phyloP scores from a whole-genome alignment of 2,113 vertebrate genomes.

The Dissostichus mawsoni region DNA sequence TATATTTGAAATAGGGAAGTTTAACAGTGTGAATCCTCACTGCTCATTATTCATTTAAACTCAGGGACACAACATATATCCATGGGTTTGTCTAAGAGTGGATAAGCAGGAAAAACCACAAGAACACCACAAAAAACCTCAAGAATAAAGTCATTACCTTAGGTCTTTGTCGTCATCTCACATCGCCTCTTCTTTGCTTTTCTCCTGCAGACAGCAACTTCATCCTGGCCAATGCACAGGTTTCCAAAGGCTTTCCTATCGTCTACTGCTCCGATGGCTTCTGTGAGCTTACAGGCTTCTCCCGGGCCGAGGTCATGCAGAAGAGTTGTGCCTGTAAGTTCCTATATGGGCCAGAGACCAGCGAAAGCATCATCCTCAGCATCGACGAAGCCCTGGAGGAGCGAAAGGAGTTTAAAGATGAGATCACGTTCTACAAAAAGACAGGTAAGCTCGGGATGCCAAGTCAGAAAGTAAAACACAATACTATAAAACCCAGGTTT shows the following conservation, averaged over 20 bases:
- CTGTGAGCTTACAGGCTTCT: conserved; percentile 96
- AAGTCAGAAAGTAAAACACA: too few species aligned
- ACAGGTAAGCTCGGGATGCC: conserved; percentile 65
- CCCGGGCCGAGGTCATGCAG: conserved; percentile 98
- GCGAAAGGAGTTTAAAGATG: conserved; percentile 96
- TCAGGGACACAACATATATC: conserved; percentile 12
- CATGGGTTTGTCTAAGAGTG: neutral
- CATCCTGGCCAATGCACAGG: conserved; percentile 98
- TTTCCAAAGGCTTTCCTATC: conserved; percentile 96
- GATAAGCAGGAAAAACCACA: neutral
- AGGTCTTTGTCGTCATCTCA: neutral
- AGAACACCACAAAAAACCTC: too few species aligned
- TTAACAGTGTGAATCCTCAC: neutral
- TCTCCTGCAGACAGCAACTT: conserved; percentile 95
- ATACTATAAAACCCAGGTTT: neutral
- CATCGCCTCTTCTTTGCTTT: neutral
- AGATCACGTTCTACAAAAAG: conserved; percentile 98
- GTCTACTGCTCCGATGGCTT: conserved; percentile 99
- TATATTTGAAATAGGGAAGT: conserved; percentile 14
- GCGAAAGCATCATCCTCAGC: conserved; percentile 92
- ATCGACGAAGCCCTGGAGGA: conserved; percentile 94
- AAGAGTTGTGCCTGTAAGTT: conserved; percentile 98
- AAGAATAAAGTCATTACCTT: neutral
- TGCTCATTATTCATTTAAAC: conserved; percentile 21
- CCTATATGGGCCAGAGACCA: conserved; percentile 94